Conservation (phyloP, 2,888 invertebrate species). For the Lithophane socia region DNA sequence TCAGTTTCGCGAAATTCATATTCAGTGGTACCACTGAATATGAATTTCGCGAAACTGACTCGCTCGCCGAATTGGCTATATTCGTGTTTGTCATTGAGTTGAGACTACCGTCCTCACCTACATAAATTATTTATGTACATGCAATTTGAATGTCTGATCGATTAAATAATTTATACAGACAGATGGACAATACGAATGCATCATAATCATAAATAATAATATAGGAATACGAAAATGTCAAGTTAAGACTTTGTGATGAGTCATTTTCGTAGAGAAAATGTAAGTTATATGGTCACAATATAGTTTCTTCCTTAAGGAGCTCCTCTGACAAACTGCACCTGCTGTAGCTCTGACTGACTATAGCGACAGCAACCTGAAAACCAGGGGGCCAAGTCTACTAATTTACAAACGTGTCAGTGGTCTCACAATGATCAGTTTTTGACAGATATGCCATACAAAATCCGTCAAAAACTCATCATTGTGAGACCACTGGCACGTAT, state of each 20-base stretch:
- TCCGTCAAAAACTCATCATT: too few relatives aligned
- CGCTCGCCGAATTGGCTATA: slow-evolving; percentile 23
- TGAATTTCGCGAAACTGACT: too few relatives aligned
- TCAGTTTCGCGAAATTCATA: slow-evolving; percentile 29
- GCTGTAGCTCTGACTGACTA: neutral
- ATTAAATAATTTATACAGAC: slow-evolving; percentile 43
- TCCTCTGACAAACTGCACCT: neutral
- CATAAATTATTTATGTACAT: slow-evolving; percentile 59
- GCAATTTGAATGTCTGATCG: slow-evolving; percentile 62
- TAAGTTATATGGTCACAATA: neutral
- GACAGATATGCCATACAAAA: too few relatives aligned
- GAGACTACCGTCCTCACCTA: slow-evolving; percentile 34
- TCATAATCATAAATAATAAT: slow-evolving; percentile 37
- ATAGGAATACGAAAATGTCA: slow-evolving; percentile 10
- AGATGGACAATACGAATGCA: slow-evolving; percentile 46
- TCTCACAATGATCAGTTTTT: too few relatives aligned
- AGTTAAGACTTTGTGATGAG: slow-evolving; percentile 6
- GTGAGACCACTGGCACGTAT: too few relatives aligned
- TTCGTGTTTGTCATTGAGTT: slow-evolving; percentile 44
- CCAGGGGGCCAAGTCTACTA: too few relatives aligned
- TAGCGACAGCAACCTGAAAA: neutral
- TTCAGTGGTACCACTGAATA: slow-evolving; percentile 12
- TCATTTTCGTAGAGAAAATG: slow-evolving; percentile 9
- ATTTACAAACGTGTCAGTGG: too few relatives aligned
- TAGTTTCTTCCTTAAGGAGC: neutral